Conservation (phyloP, 1,140 invertebrate species). For the Campoletis sonorensis region DNA sequence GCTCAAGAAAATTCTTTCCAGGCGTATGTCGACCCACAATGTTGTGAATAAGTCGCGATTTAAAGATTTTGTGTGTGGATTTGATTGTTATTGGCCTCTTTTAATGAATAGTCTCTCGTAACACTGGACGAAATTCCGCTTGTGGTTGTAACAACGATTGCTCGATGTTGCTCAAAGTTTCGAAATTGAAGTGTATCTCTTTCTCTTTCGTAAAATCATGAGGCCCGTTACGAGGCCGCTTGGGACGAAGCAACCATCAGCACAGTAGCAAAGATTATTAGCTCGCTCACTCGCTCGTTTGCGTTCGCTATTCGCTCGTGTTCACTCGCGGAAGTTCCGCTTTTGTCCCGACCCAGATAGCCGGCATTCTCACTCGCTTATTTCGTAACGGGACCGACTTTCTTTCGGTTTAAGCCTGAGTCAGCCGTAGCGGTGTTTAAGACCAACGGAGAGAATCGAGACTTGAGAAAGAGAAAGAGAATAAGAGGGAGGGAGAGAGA, state of each 20-base stretch:
- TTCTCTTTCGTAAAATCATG: background rate
- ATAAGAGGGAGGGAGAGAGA: background rate
- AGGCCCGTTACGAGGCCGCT: constrained; percentile 18
- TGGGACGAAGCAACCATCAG: background rate
- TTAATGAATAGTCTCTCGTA: background rate
- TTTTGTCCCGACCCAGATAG: constrained; percentile 73
- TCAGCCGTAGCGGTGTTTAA: constrained; percentile 27
- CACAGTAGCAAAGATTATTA: background rate
- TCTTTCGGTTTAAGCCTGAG: constrained; percentile 64
- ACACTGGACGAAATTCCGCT: background rate
- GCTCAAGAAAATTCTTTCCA: too few species aligned
- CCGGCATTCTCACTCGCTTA: constrained; percentile 72
- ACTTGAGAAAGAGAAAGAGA: background rate
- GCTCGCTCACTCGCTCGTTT: background rate
- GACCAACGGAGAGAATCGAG: background rate
- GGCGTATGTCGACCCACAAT: too few species aligned
- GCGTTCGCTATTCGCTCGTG: constrained; percentile 13
- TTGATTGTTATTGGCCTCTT: background rate
- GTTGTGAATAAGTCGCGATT: too few species aligned
- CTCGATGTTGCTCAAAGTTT: background rate
- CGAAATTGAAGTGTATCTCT: background rate
- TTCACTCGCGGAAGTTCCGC: constrained; percentile 68
- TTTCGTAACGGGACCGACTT: constrained; percentile 75
- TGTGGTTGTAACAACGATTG: background rate
- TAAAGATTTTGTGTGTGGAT: too few species aligned